Conservation (phyloP, 2,797 vertebrate genomes). For the Neosilurus hyrtlii region DNA sequence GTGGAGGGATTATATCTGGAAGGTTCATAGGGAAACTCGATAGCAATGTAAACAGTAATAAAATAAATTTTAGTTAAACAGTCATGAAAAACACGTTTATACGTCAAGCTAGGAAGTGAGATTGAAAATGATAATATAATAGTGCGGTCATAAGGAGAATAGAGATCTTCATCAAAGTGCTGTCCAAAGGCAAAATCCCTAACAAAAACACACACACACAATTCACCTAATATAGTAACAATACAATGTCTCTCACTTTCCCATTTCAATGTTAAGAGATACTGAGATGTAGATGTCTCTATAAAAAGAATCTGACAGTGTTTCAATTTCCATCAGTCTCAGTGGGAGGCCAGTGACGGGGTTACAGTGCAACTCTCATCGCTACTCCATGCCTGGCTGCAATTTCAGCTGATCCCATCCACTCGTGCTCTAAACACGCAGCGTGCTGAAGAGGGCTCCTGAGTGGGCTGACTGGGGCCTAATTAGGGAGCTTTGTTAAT, state of each 20-base stretch:
- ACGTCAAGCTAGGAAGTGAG: neutral
- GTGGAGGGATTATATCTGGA: neutral
- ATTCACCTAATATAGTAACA: neutral
- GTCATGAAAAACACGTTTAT: neutral
- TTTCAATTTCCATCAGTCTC: constrained; percentile 46
- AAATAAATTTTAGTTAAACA: neutral
- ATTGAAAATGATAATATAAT: neutral
- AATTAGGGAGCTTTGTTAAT: constrained; percentile 64
- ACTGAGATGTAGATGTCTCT: constrained; percentile 25
- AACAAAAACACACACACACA: neutral
- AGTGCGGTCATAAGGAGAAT: neutral
- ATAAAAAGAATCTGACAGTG: constrained; percentile 33
- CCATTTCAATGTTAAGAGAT: constrained; percentile 25
- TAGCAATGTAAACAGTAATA: neutral
- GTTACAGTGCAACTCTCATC: constrained; percentile 43
- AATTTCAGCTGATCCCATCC: constrained; percentile 49
- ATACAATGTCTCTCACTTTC: neutral
- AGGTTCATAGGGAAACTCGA: neutral
- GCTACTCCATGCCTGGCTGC: constrained; percentile 42
- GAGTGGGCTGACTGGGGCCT: constrained; percentile 62
- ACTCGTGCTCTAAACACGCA: constrained; percentile 55
- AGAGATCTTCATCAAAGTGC: neutral
- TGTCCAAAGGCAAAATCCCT: neutral
- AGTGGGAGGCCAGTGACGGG: constrained; percentile 38
- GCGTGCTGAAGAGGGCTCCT: constrained; percentile 58